phyloP scores from a whole-genome alignment of 2,888 invertebrate genomes.

The Phyto melanocephala region DNA sequence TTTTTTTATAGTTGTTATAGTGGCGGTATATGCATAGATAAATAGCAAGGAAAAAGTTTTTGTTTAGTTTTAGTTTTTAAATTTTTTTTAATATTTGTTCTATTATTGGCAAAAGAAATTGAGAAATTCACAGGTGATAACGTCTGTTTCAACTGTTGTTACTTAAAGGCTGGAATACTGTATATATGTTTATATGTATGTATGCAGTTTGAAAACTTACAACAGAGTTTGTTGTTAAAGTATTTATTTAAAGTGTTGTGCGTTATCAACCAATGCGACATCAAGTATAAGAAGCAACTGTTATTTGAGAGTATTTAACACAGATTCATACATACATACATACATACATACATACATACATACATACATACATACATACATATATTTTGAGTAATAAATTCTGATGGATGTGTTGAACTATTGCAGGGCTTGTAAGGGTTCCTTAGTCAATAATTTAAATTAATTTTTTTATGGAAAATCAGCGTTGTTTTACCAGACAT shows the following conservation, averaged over 20 bases:
- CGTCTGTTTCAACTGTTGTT: constrained; percentile 59
- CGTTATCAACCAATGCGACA: constrained; percentile 41
- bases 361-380: too few relatives aligned
- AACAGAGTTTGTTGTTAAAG: constrained; percentile 22
- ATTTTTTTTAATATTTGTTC: neutral
- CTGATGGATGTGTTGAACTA: too few relatives aligned
- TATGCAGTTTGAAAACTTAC: constrained; percentile 24
- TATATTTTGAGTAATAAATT: too few relatives aligned
- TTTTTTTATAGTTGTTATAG: neutral
- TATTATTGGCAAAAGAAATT: constrained; percentile 74
- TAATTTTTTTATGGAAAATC: too few relatives aligned
- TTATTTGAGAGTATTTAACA: constrained; percentile 56
- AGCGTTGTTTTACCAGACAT: too few relatives aligned
- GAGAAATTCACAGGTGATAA: constrained; percentile 76
- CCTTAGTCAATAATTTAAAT: too few relatives aligned
- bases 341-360: too few relatives aligned
- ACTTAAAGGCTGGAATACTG: too few relatives aligned
- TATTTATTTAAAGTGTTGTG: constrained; percentile 3
- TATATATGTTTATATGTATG: too few relatives aligned
- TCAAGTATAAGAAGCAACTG: constrained; percentile 42
- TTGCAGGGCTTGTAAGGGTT: too few relatives aligned
- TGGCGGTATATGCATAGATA: neutral
- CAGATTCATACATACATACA: too few relatives aligned
- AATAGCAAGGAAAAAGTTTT: constrained; percentile 42
- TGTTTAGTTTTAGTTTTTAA: constrained; percentile 20